Evolutionary conservation across 2,113 vertebrate genomes (phyloP).

Genomic region (Atrichornis clamosus): DNA sequence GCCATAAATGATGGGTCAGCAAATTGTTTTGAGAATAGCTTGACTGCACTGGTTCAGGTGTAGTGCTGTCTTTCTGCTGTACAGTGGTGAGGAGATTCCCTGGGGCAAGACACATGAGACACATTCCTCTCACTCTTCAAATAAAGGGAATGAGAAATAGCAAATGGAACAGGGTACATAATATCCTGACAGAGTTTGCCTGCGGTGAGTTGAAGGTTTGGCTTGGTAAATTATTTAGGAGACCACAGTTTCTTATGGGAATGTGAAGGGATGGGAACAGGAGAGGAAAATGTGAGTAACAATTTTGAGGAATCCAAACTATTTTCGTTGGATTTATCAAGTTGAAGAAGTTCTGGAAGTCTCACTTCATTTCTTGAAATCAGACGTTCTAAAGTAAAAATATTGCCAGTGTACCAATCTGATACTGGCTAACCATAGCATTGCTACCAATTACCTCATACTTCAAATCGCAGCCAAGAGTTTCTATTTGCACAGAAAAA

Average conservation of each 20-base stretch:
- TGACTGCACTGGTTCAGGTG: background rate
- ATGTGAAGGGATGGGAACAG: background rate
- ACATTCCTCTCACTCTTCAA: background rate
- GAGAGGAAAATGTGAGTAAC: background rate
- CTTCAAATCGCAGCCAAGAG: background rate
- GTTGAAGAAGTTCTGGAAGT: background rate
- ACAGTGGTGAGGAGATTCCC: background rate
- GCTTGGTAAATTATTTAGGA: background rate
- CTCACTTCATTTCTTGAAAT: background rate
- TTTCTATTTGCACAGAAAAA: background rate
- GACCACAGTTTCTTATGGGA: background rate
- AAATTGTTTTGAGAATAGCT: background rate
- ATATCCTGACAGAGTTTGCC: background rate
- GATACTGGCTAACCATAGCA: background rate
- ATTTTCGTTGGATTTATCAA: background rate
- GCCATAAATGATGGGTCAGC: background rate
- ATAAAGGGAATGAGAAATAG: background rate
- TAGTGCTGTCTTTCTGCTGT: background rate
- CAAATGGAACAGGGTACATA: background rate
- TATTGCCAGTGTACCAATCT: background rate
- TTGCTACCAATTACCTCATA: background rate
- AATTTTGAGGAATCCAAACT: background rate
- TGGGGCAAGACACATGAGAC: background rate
- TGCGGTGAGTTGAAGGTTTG: background rate
- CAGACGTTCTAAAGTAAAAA: background rate